Conservation (phyloP, 1,140 invertebrate genomes). For the Aleiodes sp. region DNA sequence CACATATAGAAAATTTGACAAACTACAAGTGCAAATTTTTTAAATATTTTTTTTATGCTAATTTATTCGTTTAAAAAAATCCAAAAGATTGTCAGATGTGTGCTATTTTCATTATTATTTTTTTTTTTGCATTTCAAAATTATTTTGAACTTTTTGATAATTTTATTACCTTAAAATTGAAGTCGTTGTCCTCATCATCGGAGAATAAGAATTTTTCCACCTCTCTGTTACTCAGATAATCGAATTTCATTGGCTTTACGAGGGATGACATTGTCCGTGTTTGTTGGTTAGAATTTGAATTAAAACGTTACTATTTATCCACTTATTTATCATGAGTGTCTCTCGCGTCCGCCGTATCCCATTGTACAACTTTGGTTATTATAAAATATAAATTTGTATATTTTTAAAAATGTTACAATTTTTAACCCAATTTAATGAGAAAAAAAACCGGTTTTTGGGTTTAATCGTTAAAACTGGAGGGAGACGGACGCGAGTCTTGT, state of each 20-base stretch:
- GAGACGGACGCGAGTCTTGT: background rate
- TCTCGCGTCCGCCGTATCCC: background rate
- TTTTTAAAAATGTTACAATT: no score
- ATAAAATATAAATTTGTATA: background rate
- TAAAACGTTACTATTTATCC: conserved; percentile 16
- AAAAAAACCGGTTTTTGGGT: background rate
- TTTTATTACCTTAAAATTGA: conserved; percentile 58
- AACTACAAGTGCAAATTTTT: no score
- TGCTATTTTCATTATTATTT: no score
- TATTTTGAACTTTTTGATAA: no score
- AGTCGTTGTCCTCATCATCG: conserved; percentile 51
- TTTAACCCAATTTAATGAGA: no score
- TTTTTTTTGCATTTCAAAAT: no score
- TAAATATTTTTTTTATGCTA: no score
- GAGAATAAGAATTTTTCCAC: conserved; percentile 42
- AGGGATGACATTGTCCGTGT: conserved; percentile 45
- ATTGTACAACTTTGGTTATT: background rate
- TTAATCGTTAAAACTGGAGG: background rate
- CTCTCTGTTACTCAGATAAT: conserved; percentile 48
- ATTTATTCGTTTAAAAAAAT: no score
- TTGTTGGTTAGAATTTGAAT: conserved; percentile 19
- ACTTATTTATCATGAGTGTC: background rate
- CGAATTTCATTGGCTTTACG: conserved; percentile 35
- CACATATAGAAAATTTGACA: no score
- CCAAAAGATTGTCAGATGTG: no score